A percentile compares a stretch with the other conserved stretches of the same genome.
Conservation (phyloP, 2,113 vertebrate species). For the Siniperca knerii region DNA sequence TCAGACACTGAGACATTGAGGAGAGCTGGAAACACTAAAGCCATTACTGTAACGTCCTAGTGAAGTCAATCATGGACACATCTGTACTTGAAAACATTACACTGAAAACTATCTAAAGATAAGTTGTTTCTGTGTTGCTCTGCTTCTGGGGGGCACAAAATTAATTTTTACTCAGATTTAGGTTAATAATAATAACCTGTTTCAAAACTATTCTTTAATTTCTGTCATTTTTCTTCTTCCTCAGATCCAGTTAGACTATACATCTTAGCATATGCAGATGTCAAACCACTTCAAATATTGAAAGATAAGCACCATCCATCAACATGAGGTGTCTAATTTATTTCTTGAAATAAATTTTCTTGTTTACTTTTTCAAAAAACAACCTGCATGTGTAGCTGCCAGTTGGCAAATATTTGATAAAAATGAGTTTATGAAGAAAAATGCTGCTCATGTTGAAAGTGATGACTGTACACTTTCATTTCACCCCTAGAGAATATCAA, state of each 20-base stretch:
- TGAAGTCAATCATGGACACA: conserved; percentile 41
- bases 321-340: neutral
- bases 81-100: conserved; percentile 24
- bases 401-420: conserved; percentile 18
- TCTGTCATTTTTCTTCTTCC: neutral
- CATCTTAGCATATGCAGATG: neutral
- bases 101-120: neutral
- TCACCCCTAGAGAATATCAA: neutral
- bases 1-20: conserved; percentile 10
- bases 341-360: conserved; percentile 2
- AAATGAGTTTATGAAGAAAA: conserved; percentile 8
- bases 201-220: conserved; percentile 1
- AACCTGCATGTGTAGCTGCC: neutral
- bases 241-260: neutral
- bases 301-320: conserved; percentile 39
- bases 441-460: neutral
- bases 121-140: neutral
- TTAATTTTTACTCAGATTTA: neutral
- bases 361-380: neutral
- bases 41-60: conserved; percentile 26
- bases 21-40: conserved; percentile 20
- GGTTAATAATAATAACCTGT: neutral
- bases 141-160: neutral
- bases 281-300: neutral
- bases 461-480: conserved; percentile 17